Evolutionary conservation across 2,797 vertebrate genomes (phyloP), one percentile per base, ranked within the genome.

Genomic region (Antrozous pallidus): DNA sequence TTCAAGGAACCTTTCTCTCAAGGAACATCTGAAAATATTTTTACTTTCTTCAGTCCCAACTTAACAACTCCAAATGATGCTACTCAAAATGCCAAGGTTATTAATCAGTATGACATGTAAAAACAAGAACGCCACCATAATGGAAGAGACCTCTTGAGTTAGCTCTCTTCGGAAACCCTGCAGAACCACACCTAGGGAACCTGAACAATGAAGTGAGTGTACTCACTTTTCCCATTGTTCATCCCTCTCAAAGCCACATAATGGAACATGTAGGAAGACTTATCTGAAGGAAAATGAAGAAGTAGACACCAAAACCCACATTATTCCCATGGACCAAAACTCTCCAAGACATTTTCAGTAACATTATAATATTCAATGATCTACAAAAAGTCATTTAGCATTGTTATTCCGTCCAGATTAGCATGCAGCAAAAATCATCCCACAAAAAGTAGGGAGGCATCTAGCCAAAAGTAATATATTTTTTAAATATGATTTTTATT

Each of bases 151-250:
- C 75, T 69, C 88, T 92, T 92, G 93, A 95, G 95, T 97, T 96
- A 97, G 95, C 93, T 94, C 83, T 92, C 28, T 65, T 54, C 88
- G 84, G 91, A 92, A 97, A 93, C 86, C 86, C 85, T 84, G 38
- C 24, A 82, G 83, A 91, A 92, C 96, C 92, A 8, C 96, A 96
- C 96, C 97, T 96, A 96, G 88, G 91, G 95, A 97, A 93, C 38
- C 75, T 95, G 79, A 97, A 97, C 95, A 97, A 95, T 96, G 51
- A 83, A 38, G 82, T 88, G 63, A 94, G 86, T 96, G 47, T 95
- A 26, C 45, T 65, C 71, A 74, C 90, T 38, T 77, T 45, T 45
- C n/a, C 86, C 24, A 22, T 63, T 67, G 49, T 87, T 67, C 18
- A 45, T 75, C 84, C 88, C 85, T 96, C 89, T 90, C 90, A 92